phyloP scores from a whole-genome alignment of 2,888 invertebrate genomes.

The Brassicogethes aeneus region DNA sequence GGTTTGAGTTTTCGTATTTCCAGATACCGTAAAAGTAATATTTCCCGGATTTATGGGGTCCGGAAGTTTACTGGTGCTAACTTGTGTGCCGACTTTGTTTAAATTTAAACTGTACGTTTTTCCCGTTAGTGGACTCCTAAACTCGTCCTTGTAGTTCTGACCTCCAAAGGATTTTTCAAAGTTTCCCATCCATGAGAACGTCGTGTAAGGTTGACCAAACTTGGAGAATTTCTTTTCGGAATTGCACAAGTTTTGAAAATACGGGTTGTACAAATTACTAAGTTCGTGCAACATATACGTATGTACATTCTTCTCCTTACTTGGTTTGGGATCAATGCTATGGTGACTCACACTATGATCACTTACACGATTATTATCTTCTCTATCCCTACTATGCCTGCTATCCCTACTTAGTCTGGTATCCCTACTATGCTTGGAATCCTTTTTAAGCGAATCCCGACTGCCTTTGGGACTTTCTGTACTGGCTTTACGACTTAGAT shows the following conservation, averaged over 20 bases:
- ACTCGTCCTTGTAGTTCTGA: slow-evolving; percentile 11
- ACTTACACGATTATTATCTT: no score
- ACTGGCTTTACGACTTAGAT: not conserved
- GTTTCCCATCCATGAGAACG: not conserved
- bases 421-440: no score
- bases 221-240: not conserved
- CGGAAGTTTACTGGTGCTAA: not conserved
- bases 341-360: no score
- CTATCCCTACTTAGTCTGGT: no score
- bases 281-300: not conserved
- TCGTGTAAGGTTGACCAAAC: not conserved
- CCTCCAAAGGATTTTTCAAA: slow-evolving; percentile 1
- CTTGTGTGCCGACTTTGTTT: not conserved
- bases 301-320: no score
- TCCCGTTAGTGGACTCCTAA: slow-evolving; percentile 15
- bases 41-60: not conserved
- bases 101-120: slow-evolving; percentile 14
- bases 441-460: no score
- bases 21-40: not conserved
- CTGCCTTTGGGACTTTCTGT: no score
- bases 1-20: not conserved
- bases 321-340: no score
- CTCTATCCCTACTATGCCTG: no score
- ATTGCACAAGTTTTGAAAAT: not conserved
- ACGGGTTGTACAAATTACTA: not conserved